Percentiles rank a stretch among this genome's conserved stretches.
Evolutionary conservation across 1,140 invertebrate genomes (phyloP).

Genomic region (Ladona fulva): DNA sequence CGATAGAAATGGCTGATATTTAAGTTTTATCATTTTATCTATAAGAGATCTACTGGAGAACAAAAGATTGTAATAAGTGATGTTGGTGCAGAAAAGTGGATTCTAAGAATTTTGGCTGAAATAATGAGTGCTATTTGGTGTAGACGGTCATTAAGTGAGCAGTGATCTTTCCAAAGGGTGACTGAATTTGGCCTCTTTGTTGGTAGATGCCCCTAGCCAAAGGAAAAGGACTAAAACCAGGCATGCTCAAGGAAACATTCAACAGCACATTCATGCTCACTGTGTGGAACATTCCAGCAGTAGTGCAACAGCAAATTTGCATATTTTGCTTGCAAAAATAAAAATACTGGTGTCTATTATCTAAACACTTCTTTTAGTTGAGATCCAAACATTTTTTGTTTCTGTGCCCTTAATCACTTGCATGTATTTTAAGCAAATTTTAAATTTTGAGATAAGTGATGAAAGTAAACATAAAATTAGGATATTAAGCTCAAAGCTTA

Average conservation of each 20-base stretch:
- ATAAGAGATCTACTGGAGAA: neutral
- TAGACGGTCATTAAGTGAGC: neutral
- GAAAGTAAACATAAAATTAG: too few relatives aligned
- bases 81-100: slow-evolving; percentile 1
- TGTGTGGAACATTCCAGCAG: neutral
- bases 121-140: neutral
- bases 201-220: neutral
- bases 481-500: too few relatives aligned
- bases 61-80: neutral
- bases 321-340: too few relatives aligned
- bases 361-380: too few relatives aligned
- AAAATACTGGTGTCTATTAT: too few relatives aligned
- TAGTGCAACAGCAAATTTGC: neutral
- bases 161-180: slow-evolving; percentile 1
- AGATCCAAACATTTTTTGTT: too few relatives aligned
- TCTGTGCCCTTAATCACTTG: too few relatives aligned
- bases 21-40: neutral
- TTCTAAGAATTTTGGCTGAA: slow-evolving; percentile 2
- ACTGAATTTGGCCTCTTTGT: neutral
- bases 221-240: slow-evolving; percentile 5
- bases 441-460: too few relatives aligned
- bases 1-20: too few relatives aligned
- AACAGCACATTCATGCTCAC: neutral
- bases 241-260: neutral
- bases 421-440: too few relatives aligned